Conservation (phyloP, 2,888 invertebrate genomes). For the Meiosimyza platycephala region DNA sequence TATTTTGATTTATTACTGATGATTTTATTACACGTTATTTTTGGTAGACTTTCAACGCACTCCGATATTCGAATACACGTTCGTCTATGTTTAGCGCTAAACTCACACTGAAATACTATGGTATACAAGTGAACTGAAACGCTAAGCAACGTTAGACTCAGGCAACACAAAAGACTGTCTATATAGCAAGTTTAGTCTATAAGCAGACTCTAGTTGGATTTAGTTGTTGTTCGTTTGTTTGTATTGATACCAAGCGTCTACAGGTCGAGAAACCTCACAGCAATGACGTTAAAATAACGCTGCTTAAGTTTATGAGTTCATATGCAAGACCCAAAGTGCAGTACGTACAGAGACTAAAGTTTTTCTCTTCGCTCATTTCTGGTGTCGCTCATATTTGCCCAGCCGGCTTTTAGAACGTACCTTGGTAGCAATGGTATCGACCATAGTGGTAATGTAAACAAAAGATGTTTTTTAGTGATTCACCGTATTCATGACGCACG, state of each 20-base stretch:
- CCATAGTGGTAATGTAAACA: constrained; percentile 15
- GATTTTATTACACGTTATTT: too few species aligned
- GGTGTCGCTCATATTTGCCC: background rate
- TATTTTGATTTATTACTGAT: background rate
- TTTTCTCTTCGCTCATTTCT: background rate
- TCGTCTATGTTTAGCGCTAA: constrained; percentile 18
- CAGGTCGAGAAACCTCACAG: background rate
- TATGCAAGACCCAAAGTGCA: background rate
- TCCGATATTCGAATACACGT: background rate
- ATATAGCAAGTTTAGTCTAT: too few species aligned
- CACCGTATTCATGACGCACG: background rate
- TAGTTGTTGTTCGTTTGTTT: too few species aligned
- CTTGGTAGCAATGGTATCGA: background rate
- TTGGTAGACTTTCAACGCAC: background rate
- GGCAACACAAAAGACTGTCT: background rate
- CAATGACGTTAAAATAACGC: constrained; percentile 14
- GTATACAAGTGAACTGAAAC: constrained; percentile 15
- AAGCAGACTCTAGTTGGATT: background rate
- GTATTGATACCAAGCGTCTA: background rate
- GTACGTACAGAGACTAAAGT: background rate
- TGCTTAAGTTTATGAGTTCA: background rate
- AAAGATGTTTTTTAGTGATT: constrained; percentile 14
- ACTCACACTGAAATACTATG: constrained; percentile 21
- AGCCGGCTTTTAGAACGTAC: background rate
- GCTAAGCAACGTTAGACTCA: background rate